These are phyloP conservation scores for Tachina grossa DNA, from an alignment of 2,888 invertebrate species.

Conservation along the genomic window DNA sequence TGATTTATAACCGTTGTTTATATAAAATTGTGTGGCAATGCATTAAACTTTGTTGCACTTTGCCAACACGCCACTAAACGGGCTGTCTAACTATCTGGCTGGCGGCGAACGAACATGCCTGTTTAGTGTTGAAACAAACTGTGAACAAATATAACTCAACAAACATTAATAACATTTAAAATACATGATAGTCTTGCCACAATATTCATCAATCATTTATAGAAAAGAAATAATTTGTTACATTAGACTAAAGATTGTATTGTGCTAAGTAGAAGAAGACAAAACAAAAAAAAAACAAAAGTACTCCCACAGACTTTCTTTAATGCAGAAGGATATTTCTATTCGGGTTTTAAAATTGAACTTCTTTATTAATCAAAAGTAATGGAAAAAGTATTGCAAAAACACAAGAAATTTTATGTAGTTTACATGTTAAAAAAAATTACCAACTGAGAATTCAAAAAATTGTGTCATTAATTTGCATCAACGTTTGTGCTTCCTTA, in stretches of 20 bases:
- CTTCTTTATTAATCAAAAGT: not conserved
- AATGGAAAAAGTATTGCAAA: not conserved
- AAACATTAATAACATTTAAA: slow-evolving; percentile 54
- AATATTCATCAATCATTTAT: slow-evolving; percentile 68
- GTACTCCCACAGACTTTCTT: not conserved
- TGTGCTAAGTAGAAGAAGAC: not conserved
- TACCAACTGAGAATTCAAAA: too few species aligned
- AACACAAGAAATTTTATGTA: not conserved
- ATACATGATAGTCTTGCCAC: slow-evolving; percentile 62
- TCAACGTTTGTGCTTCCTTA: not conserved
- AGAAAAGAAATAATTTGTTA: slow-evolving; percentile 28
- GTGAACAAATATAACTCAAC: slow-evolving; percentile 14
- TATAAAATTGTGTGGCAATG: slow-evolving; percentile 52
- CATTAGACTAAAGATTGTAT: not conserved
- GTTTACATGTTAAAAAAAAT: too few species aligned
- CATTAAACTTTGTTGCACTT: slow-evolving; percentile 42
- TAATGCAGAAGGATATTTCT: too few species aligned
- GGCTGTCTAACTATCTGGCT: slow-evolving; percentile 28
- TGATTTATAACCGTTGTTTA: slow-evolving; percentile 57
- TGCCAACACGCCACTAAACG: slow-evolving; percentile 25
- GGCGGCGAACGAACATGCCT: slow-evolving; percentile 10
- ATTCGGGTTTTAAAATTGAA: not conserved
- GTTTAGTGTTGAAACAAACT: slow-evolving; percentile 29
- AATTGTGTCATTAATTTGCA: not conserved
- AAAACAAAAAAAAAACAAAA: too few species aligned